Evolutionary conservation across 2,797 vertebrate genomes (phyloP).

Genomic region (Myotis planiceps): DNA sequence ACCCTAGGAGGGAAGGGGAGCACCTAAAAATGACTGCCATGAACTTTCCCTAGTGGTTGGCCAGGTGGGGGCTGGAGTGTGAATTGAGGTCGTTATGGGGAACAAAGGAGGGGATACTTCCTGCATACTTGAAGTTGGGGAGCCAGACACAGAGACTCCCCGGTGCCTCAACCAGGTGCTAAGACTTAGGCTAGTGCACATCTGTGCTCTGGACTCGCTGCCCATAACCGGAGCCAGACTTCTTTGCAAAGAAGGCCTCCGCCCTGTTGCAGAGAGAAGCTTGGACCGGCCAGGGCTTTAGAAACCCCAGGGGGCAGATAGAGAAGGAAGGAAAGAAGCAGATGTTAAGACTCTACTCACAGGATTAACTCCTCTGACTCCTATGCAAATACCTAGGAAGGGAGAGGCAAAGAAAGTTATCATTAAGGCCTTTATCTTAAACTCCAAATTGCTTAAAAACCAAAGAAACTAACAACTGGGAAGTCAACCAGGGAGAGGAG

Average conservation of each 20-base stretch:
- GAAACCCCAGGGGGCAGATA: background rate
- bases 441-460: constrained; percentile 20
- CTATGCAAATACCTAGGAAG: constrained; percentile 62
- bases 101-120: background rate
- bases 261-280: background rate
- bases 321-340: constrained; percentile 21
- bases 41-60: background rate
- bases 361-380: constrained; percentile 62
- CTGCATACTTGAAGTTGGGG: background rate
- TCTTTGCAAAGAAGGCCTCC: background rate
- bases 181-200: background rate
- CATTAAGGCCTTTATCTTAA: constrained; percentile 60
- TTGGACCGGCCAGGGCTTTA: background rate
- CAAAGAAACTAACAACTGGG: background rate
- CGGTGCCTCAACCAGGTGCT: background rate
- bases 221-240: background rate
- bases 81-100: background rate
- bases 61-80: background rate
- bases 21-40: background rate
- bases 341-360: constrained; percentile 43
- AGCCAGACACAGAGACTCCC: background rate
- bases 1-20: background rate
- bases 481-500: background rate
- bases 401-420: constrained; percentile 43
- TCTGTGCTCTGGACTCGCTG: background rate